These are phyloP conservation scores for Heliothis peltigera DNA, from an alignment of 2,888 invertebrate genomes.

Conservation along the genomic window DNA sequence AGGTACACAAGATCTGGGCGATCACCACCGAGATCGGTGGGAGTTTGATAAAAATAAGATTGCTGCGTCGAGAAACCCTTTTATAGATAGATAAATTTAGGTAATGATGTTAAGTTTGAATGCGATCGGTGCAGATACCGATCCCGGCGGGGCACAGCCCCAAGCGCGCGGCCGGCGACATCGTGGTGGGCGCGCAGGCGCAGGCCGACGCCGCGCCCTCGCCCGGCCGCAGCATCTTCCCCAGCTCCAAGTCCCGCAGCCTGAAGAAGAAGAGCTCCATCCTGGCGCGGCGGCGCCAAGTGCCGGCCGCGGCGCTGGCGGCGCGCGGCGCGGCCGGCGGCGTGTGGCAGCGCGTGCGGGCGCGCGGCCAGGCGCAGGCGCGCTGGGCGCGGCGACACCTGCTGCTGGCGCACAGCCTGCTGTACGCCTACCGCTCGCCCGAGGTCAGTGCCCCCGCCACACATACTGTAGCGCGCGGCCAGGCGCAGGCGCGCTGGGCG, in stretches of 20 bases:
- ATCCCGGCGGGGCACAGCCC: conserved; percentile 76
- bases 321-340: conserved; percentile 74
- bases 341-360: conserved; percentile 76
- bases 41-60: too few species aligned
- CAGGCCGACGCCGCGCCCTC: conserved; percentile 70
- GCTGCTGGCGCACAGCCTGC: conserved; percentile 60
- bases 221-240: conserved; percentile 89
- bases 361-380: conserved; percentile 52
- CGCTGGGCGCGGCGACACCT: conserved; percentile 73
- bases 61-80: too few species aligned
- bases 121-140: too few species aligned
- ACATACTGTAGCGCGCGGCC: too few species aligned
- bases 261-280: conserved; percentile 93
- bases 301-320: conserved; percentile 71
- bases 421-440: conserved; percentile 57
- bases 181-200: conserved; percentile 53
- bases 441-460: too few species aligned
- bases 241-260: conserved; percentile 90
- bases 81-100: too few species aligned
- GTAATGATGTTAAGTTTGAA: too few species aligned
- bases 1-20: too few species aligned
- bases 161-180: conserved; percentile 36
- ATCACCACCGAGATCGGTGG: too few species aligned
- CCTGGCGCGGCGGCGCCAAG: conserved; percentile 89
- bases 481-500: conserved; percentile 75